Percentiles rank a stretch among this genome's conserved stretches.
Conservation (phyloP, 2,113 vertebrate genomes). For the Copsychus sechellarum region DNA sequence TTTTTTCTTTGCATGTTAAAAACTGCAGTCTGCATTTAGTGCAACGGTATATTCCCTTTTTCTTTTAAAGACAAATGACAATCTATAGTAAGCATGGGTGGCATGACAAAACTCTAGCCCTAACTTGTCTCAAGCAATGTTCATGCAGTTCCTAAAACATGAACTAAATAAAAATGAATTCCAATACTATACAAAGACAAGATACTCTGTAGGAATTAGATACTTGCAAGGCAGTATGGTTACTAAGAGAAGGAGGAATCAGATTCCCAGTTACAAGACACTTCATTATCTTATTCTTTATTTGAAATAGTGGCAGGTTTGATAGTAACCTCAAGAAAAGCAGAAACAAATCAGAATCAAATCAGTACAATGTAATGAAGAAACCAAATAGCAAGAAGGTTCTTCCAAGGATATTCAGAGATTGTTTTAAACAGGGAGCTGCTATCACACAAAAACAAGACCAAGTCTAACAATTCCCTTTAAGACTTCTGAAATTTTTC, state of each 20-base stretch:
- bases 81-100: background rate
- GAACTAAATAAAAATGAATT: background rate
- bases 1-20: slow-evolving; percentile 92
- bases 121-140: background rate
- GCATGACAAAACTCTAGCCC: background rate
- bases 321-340: background rate
- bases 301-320: background rate
- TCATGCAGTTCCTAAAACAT: background rate
- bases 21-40: slow-evolving; percentile 95
- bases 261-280: background rate
- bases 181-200: background rate
- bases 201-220: background rate
- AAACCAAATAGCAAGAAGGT: background rate
- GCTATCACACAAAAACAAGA: background rate
- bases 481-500: background rate
- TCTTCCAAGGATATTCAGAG: background rate
- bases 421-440: background rate
- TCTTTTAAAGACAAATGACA: slow-evolving; percentile 71
- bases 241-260: background rate
- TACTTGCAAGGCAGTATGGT: background rate
- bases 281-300: background rate
- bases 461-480: background rate
- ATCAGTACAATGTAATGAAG: background rate
- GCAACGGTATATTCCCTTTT: slow-evolving; percentile 94
- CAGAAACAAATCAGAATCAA: background rate